Evolutionary conservation across 2,888 invertebrate species (phyloP).

Genomic region (Schizotus pectinicornis): DNA sequence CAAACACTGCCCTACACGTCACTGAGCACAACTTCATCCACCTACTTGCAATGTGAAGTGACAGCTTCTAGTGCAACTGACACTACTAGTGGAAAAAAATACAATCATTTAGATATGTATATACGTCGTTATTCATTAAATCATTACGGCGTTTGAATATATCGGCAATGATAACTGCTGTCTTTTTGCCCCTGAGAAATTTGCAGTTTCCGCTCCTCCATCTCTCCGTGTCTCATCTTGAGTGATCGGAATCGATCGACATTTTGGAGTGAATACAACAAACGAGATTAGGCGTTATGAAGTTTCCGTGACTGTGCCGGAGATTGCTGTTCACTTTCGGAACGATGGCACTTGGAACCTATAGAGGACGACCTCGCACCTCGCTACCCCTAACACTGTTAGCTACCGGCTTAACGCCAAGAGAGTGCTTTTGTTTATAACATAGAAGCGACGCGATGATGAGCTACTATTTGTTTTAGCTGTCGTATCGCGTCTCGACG

Average conservation of each 20-base stretch:
- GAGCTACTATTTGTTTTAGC: background rate
- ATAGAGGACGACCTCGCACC: background rate
- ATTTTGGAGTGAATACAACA: background rate
- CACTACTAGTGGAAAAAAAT: too few relatives aligned
- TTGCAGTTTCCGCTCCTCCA: too few relatives aligned
- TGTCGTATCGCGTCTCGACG: background rate
- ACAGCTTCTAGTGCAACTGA: too few relatives aligned
- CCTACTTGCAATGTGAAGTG: too few relatives aligned
- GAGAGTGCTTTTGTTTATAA: constrained; percentile 3
- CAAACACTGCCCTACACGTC: too few relatives aligned
- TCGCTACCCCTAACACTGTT: constrained; percentile 2
- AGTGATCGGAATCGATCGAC: constrained; percentile 2
- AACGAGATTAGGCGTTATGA: constrained; percentile 1
- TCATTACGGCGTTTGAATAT: too few relatives aligned
- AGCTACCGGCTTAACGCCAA: constrained; percentile 3
- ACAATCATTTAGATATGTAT: too few relatives aligned
- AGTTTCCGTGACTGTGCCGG: constrained; percentile 4
- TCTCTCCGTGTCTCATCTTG: background rate
- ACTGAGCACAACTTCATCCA: too few relatives aligned
- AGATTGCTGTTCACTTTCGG: constrained; percentile 3
- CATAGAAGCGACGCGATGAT: background rate
- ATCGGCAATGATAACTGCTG: too few relatives aligned
- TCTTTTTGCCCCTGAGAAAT: too few relatives aligned
- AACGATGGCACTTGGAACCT: constrained; percentile 1
- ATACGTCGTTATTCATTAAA: too few relatives aligned